phyloP scores from a whole-genome alignment of 2,888 invertebrate species.

The Gastracanthus pulcherrimus region DNA sequence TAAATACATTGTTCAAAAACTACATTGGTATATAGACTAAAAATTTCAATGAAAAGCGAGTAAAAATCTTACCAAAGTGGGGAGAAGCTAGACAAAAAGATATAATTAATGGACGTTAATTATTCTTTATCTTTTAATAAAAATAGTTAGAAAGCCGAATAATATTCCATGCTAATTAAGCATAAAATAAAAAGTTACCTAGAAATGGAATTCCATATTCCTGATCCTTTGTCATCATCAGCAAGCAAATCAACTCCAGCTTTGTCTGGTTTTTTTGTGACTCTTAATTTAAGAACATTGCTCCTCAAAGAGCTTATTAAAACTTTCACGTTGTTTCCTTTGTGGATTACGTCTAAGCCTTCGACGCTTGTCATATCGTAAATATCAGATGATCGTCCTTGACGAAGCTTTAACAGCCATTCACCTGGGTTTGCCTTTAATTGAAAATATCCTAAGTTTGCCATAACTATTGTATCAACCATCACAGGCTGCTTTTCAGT shows the following conservation, averaged over 20 bases:
- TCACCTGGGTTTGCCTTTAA: conserved; percentile 98
- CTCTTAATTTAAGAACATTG: conserved; percentile 93
- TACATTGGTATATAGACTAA: conserved; percentile 46
- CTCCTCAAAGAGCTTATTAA: conserved; percentile 91
- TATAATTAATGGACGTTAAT: conserved; percentile 63
- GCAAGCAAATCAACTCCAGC: conserved; percentile 90
- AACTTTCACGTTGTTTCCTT: conserved; percentile 81
- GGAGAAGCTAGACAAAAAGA: conserved; percentile 72
- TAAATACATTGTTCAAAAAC: conserved; percentile 45
- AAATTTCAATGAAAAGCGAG: conserved; percentile 42
- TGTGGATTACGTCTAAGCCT: conserved; percentile 79
- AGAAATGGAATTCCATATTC: conserved; percentile 97
- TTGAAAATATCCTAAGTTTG: conserved; percentile 99
- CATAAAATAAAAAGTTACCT: conserved; percentile 80
- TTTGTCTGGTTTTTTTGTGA: conserved; percentile 94
- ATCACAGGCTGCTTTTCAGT: conserved; percentile 87
- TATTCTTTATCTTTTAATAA: conserved; percentile 51
- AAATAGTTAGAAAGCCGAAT: conserved; percentile 22
- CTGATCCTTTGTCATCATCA: conserved; percentile 86
- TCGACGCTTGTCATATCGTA: conserved; percentile 87
- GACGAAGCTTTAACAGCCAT: conserved; percentile 92
- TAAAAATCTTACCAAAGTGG: conserved; percentile 74
- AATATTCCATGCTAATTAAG: not conserved
- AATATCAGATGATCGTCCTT: conserved; percentile 96
- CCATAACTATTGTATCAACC: conserved; percentile 99